Percentiles rank a stretch among this genome's conserved stretches.
Conservation (phyloP, 1,140 invertebrate species). For the Pectinophora gossypiella region DNA sequence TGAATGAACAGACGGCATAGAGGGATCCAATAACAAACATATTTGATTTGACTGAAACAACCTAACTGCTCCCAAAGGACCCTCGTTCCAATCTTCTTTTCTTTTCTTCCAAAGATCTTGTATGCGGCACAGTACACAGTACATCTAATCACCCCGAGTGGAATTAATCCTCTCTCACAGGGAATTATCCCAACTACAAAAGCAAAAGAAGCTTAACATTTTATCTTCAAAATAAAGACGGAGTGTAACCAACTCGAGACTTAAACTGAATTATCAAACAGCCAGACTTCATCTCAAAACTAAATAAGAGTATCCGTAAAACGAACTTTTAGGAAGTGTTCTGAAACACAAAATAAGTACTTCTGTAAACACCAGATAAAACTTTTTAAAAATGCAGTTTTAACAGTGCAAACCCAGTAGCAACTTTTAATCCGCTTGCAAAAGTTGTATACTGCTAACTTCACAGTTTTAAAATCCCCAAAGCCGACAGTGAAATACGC, state of each 20-base stretch:
- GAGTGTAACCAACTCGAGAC: too few relatives aligned
- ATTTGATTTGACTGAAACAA: not conserved
- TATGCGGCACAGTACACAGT: not conserved
- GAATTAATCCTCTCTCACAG: not conserved
- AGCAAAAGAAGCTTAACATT: not conserved
- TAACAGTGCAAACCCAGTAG: slow-evolving; percentile 41
- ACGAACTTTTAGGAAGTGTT: not conserved
- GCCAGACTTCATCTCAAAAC: not conserved
- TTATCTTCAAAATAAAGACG: not conserved
- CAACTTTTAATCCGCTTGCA: slow-evolving; percentile 49
- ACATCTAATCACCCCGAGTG: not conserved
- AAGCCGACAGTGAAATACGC: slow-evolving; percentile 39
- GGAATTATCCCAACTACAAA: not conserved
- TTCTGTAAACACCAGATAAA: slow-evolving; percentile 32
- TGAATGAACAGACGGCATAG: too few relatives aligned
- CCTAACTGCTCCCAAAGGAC: not conserved
- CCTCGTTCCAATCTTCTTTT: not conserved
- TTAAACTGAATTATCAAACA: not conserved
- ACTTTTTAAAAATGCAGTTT: slow-evolving; percentile 44
- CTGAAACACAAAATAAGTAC: slow-evolving; percentile 6
- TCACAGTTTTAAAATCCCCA: slow-evolving; percentile 38
- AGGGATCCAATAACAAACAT: too few relatives aligned
- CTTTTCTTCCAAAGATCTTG: not conserved
- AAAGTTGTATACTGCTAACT: slow-evolving; percentile 38
- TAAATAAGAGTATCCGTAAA: not conserved